Conservation (phyloP, 2,888 invertebrate species). For the Eledone cirrhosa region DNA sequence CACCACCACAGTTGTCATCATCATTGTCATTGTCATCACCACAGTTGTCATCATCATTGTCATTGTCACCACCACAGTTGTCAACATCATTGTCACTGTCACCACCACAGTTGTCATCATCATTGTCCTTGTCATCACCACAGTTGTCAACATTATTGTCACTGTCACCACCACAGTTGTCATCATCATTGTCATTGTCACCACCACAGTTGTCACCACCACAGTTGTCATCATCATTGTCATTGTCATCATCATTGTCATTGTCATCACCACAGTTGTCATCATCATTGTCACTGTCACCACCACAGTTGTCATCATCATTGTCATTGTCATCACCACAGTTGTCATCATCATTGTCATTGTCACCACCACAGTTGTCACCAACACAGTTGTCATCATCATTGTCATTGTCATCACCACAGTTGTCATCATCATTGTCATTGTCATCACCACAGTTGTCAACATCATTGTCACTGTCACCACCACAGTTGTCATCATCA, state of each 20-base stretch:
- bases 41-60: too few relatives aligned
- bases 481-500: constrained; percentile 35
- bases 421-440: constrained; percentile 27
- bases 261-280: constrained; percentile 21
- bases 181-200: constrained; percentile 22
- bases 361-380: constrained; percentile 33
- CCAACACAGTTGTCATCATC: constrained; percentile 30
- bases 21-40: too few relatives aligned
- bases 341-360: constrained; percentile 36
- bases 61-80: too few relatives aligned
- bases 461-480: constrained; percentile 32
- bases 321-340: constrained; percentile 36
- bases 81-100: too few relatives aligned
- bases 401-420: constrained; percentile 27
- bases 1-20: too few relatives aligned
- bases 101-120: too few relatives aligned
- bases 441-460: constrained; percentile 7
- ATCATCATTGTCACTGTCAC: constrained; percentile 21
- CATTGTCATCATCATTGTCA: constrained; percentile 26
- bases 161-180: neutral
- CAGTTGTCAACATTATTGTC: constrained; percentile 11
- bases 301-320: too few relatives aligned
- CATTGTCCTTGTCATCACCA: too few relatives aligned
- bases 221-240: neutral
- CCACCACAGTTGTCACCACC: neutral